These are phyloP conservation scores for Psettodes erumei DNA, from an alignment of 2,113 vertebrate species.

Conservation along the genomic window DNA sequence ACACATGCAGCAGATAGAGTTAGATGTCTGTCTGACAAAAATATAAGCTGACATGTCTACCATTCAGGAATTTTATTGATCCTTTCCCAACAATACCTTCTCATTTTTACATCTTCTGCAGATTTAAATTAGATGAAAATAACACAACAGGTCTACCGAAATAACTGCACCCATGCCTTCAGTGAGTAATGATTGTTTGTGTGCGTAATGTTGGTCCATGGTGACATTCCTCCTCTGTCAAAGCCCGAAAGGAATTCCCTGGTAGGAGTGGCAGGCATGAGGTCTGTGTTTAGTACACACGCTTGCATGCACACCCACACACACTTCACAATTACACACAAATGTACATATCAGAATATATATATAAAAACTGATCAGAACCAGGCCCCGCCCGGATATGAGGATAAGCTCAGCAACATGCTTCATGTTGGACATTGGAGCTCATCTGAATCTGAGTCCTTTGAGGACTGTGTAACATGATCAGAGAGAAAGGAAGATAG, in stretches of 20 bases:
- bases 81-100: background rate
- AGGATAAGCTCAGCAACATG: constrained; percentile 67
- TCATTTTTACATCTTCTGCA: background rate
- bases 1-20: too few relatives aligned
- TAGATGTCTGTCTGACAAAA: too few relatives aligned
- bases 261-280: constrained; percentile 79
- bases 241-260: constrained; percentile 80
- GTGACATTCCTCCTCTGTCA: constrained; percentile 77
- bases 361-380: constrained; percentile 32
- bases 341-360: constrained; percentile 12
- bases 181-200: constrained; percentile 53
- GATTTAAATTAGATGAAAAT: background rate
- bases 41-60: background rate
- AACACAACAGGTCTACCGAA: background rate
- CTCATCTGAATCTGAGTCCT: constrained; percentile 75
- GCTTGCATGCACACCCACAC: constrained; percentile 22
- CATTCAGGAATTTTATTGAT: background rate
- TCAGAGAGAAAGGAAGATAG: constrained; percentile 67
- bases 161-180: background rate
- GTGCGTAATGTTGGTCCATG: constrained; percentile 51
- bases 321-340: constrained; percentile 12
- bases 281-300: constrained; percentile 68
- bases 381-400: constrained; percentile 62
- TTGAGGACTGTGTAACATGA: constrained; percentile 83
- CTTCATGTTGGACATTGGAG: constrained; percentile 75